Evolutionary conservation across 1,140 invertebrate species (phyloP).

Genomic region (Mesaphorura yosii): DNA sequence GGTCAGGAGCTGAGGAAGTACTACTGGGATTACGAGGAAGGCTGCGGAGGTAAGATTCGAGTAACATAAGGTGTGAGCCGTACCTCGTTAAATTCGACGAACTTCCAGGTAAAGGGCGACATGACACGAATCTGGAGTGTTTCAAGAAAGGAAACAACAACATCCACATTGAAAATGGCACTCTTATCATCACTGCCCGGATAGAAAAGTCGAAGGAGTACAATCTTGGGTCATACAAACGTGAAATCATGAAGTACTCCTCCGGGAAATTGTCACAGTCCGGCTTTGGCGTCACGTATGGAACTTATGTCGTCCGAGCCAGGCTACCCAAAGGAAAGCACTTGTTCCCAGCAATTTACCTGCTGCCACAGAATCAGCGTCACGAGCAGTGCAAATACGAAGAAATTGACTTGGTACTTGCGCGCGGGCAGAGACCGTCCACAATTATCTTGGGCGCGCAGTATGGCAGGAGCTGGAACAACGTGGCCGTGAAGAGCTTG

Average conservation of each 20-base stretch:
- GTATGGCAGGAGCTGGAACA: conserved; percentile 14
- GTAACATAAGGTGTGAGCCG: background rate
- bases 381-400: conserved; percentile 25
- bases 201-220: conserved; percentile 11
- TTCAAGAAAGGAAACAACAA: conserved; percentile 18
- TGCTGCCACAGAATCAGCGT: conserved; percentile 22
- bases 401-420: conserved; percentile 25
- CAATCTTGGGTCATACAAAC: conserved; percentile 1
- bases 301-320: conserved; percentile 25
- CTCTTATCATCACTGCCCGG: conserved; percentile 15
- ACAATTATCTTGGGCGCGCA: conserved; percentile 16
- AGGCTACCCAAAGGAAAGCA: conserved; percentile 25
- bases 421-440: conserved; percentile 17
- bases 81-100: background rate
- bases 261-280: conserved; percentile 15
- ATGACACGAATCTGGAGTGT: conserved; percentile 25
- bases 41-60: conserved; percentile 21
- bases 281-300: conserved; percentile 14
- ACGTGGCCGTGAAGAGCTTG: background rate
- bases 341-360: conserved; percentile 22
- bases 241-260: conserved; percentile 20
- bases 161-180: conserved; percentile 19
- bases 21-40: conserved; percentile 15
- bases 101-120: conserved; percentile 15
- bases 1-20: conserved; percentile 6